Evolutionary conservation across 2,113 vertebrate genomes (phyloP).

Genomic region (Pantherophis guttatus): DNA sequence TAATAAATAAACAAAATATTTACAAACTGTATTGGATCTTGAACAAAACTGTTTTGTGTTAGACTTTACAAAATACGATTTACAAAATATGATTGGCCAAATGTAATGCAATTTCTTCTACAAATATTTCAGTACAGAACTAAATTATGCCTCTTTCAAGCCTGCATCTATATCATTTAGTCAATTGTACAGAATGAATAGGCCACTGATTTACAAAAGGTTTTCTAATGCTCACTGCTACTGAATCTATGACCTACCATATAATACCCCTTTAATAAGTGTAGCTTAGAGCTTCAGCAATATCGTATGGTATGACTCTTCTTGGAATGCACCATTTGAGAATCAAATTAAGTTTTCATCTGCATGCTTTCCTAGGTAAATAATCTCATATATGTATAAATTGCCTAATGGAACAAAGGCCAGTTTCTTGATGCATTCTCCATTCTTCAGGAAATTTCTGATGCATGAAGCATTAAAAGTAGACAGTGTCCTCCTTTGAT

Average conservation of each 20-base stretch:
- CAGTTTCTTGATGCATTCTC: background rate
- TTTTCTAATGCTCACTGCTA: background rate
- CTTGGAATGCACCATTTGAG: background rate
- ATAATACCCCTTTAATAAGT: background rate
- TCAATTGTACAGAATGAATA: background rate
- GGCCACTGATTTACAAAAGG: background rate
- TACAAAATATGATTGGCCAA: background rate
- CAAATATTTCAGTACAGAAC: background rate
- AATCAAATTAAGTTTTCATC: background rate
- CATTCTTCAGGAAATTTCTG: background rate
- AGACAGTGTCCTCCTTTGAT: background rate
- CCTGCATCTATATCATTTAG: background rate
- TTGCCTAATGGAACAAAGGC: background rate
- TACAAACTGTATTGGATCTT: background rate
- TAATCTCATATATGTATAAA: background rate
- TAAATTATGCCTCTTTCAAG: background rate
- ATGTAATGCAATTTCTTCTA: constrained; percentile 1
- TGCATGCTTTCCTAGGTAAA: background rate
- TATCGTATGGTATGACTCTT: background rate
- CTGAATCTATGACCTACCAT: background rate
- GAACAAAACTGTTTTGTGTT: constrained; percentile 1
- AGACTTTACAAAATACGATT: background rate
- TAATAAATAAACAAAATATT: background rate
- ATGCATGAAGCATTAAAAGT: background rate
- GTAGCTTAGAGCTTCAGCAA: background rate